These are phyloP conservation scores for Stictonetta naevosa DNA, from an alignment of 2,113 vertebrate genomes.

Conservation along the genomic window DNA sequence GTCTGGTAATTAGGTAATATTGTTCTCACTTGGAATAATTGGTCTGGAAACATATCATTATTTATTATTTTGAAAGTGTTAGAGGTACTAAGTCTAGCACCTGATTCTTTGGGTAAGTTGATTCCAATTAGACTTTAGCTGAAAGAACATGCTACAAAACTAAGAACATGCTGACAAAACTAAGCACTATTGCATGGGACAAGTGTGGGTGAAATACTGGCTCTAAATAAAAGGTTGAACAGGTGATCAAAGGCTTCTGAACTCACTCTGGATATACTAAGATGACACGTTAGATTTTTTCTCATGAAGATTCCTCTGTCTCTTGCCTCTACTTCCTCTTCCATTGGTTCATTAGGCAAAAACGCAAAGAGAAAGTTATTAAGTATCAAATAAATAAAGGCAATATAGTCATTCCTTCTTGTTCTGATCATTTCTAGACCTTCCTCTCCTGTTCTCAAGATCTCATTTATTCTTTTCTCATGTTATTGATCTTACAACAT, in stretches of 20 bases:
- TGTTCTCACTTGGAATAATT: constrained; percentile 81
- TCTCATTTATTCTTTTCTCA: not conserved
- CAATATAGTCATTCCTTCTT: not conserved
- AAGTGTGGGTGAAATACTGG: not conserved
- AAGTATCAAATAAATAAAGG: not conserved
- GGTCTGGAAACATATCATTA: constrained; percentile 78
- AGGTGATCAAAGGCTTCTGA: not conserved
- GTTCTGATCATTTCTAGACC: not conserved
- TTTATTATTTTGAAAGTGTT: constrained; percentile 80
- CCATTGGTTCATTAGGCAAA: not conserved
- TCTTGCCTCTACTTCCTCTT: not conserved
- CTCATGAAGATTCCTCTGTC: not conserved
- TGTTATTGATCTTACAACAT: not conserved
- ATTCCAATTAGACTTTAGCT: not conserved
- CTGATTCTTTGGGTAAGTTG: not conserved
- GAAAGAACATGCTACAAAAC: not conserved
- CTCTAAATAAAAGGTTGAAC: not conserved
- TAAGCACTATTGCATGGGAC: not conserved
- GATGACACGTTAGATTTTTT: not conserved
- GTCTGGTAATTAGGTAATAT: constrained; percentile 81
- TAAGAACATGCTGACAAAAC: not conserved
- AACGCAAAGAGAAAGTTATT: not conserved
- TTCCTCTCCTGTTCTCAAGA: not conserved
- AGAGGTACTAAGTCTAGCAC: constrained; percentile 36
- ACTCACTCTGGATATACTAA: not conserved